Percentiles rank a stretch among this genome's conserved stretches.
These are phyloP conservation scores for Paramisgurnus dabryanus DNA, from an alignment of 2,113 vertebrate species.

Conservation along the genomic window DNA sequence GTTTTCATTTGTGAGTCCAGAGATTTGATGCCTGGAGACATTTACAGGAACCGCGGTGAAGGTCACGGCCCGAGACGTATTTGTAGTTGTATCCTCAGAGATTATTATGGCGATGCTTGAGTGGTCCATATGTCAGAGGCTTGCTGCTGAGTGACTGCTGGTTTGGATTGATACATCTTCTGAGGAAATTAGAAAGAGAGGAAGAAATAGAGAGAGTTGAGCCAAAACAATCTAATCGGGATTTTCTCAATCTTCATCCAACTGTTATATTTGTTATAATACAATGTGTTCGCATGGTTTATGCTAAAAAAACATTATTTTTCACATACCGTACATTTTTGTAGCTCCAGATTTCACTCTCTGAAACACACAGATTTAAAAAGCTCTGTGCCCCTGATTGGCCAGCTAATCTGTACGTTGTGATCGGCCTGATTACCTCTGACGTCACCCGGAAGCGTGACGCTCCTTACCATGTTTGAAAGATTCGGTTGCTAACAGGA, in stretches of 20 bases:
- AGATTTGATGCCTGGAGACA: neutral
- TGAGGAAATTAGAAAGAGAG: neutral
- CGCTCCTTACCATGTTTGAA: no score
- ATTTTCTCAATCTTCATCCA: neutral
- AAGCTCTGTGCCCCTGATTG: no score
- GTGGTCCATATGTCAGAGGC: constrained; percentile 51
- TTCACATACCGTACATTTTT: no score
- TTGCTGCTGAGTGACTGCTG: constrained; percentile 16
- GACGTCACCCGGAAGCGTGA: no score
- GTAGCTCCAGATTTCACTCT: no score
- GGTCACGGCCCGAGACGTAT: neutral
- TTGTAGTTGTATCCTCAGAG: neutral
- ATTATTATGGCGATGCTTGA: constrained; percentile 33
- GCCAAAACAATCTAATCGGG: constrained; percentile 11
- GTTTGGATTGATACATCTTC: constrained; percentile 18
- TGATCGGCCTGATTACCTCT: no score
- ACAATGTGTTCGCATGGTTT: no score
- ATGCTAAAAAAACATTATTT: no score
- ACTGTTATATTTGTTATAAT: neutral
- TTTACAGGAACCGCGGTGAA: neutral
- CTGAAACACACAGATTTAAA: no score
- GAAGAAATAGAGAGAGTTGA: neutral
- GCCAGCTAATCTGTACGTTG: no score
- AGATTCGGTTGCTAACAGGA: no score
- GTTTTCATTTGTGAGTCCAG: no score